Conservation (phyloP, 2,797 vertebrate species). For the Tamandua tetradactyla region DNA sequence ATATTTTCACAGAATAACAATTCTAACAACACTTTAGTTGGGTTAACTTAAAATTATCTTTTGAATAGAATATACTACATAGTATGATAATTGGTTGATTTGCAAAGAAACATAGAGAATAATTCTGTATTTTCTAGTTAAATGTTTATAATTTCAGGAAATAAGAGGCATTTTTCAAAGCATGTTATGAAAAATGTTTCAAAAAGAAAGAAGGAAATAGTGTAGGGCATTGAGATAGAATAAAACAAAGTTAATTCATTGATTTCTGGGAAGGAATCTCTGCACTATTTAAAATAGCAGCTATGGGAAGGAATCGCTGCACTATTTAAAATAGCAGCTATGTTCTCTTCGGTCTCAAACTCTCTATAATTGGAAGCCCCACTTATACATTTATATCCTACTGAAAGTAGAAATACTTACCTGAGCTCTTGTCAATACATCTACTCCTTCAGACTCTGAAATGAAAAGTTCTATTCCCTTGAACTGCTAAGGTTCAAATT, state of each 20-base stretch:
- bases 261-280: neutral
- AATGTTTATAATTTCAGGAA: neutral
- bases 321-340: neutral
- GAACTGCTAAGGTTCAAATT: neutral
- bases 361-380: neutral
- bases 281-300: neutral
- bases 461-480: neutral
- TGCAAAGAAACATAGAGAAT: neutral
- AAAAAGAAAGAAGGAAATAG: neutral
- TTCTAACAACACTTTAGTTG: neutral
- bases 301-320: neutral
- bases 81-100: neutral
- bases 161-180: neutral
- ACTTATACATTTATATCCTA: neutral
- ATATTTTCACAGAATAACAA: neutral
- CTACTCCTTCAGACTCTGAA: neutral
- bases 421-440: neutral
- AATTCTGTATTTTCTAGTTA: neutral
- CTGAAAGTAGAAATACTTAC: neutral
- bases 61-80: neutral
- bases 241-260: neutral
- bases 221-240: no score
- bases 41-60: neutral
- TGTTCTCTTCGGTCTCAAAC: neutral
- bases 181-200: neutral